These are phyloP conservation scores for Chrysolina americana DNA, from an alignment of 2,888 invertebrate genomes.

Conservation along the genomic window DNA sequence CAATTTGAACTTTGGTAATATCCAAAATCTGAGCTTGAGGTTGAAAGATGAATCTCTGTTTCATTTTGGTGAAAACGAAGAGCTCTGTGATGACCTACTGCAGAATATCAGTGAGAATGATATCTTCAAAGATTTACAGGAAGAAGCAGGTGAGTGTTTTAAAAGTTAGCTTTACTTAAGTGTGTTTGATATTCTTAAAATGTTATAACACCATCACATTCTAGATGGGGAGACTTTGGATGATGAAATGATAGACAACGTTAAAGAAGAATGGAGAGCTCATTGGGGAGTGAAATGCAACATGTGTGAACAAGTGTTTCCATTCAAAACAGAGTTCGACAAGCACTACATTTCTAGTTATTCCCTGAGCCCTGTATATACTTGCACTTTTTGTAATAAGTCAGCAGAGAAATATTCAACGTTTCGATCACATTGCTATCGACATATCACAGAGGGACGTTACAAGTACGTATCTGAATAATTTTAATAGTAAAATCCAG, in stretches of 20 bases:
- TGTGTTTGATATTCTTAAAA: background rate
- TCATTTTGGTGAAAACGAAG: slow-evolving; percentile 44
- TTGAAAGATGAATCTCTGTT: slow-evolving; percentile 43
- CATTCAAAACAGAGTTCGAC: slow-evolving; percentile 72
- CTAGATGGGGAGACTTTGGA: slow-evolving; percentile 62
- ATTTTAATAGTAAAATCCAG: background rate
- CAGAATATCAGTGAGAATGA: slow-evolving; percentile 63
- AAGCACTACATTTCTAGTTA: slow-evolving; percentile 69
- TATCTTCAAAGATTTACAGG: slow-evolving; percentile 65
- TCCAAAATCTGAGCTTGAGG: slow-evolving; percentile 44
- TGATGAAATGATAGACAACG: slow-evolving; percentile 69
- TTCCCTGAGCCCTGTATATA: slow-evolving; percentile 71
- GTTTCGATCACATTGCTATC: slow-evolving; percentile 74
- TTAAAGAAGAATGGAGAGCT: slow-evolving; percentile 68
- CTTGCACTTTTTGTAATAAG: slow-evolving; percentile 74
- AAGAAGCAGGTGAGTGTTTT: slow-evolving; percentile 61
- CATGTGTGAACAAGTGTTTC: slow-evolving; percentile 71
- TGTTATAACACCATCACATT: slow-evolving; percentile 19
- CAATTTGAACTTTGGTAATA: slow-evolving; percentile 45
- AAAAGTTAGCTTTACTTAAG: too few species aligned
- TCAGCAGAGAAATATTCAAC: slow-evolving; percentile 72
- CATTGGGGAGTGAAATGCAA: slow-evolving; percentile 74
- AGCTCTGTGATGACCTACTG: slow-evolving; percentile 55
- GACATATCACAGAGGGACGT: slow-evolving; percentile 73
- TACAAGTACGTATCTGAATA: slow-evolving; percentile 69